phyloP scores from a whole-genome alignment of 2,888 invertebrate genomes.

The Erebia palarica region DNA sequence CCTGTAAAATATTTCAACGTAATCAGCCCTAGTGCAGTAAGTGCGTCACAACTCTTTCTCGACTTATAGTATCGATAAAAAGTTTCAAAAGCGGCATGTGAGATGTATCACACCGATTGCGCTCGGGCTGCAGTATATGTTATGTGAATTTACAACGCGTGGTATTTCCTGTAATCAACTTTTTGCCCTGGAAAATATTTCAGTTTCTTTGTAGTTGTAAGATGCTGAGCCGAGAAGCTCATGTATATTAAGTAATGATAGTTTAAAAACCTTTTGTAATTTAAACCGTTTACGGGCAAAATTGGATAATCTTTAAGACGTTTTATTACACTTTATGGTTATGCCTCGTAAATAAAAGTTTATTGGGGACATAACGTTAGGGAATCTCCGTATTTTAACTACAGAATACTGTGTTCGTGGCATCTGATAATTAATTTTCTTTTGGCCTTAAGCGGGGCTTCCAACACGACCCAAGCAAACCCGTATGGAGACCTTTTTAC shows the following conservation, averaged over 20 bases:
- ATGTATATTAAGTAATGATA: slow-evolving; percentile 32
- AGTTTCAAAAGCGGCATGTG: too few relatives aligned
- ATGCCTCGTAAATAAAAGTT: slow-evolving; percentile 4
- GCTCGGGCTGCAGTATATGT: neutral
- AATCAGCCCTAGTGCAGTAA: too few relatives aligned
- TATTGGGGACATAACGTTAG: slow-evolving; percentile 1
- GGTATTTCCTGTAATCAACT: slow-evolving; percentile 36
- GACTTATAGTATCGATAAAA: too few relatives aligned
- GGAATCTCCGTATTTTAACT: neutral
- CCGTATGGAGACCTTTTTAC: too few relatives aligned
- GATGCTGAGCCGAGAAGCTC: slow-evolving; percentile 24
- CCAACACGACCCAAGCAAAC: too few relatives aligned
- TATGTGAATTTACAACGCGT: slow-evolving; percentile 18
- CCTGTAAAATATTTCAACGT: too few relatives aligned
- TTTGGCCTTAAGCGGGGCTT: neutral
- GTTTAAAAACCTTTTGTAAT: slow-evolving; percentile 24
- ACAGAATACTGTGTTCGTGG: too few relatives aligned
- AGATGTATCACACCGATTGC: too few relatives aligned
- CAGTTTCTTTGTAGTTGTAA: slow-evolving; percentile 32
- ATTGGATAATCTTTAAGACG: slow-evolving; percentile 22
- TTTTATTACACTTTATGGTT: slow-evolving; percentile 3
- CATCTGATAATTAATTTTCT: neutral
- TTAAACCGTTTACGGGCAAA: slow-evolving; percentile 6
- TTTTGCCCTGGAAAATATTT: slow-evolving; percentile 36
- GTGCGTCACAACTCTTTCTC: too few relatives aligned